These are phyloP conservation scores for Dryadula phaetusa DNA, from an alignment of 2,888 invertebrate genomes.

Conservation along the genomic window DNA sequence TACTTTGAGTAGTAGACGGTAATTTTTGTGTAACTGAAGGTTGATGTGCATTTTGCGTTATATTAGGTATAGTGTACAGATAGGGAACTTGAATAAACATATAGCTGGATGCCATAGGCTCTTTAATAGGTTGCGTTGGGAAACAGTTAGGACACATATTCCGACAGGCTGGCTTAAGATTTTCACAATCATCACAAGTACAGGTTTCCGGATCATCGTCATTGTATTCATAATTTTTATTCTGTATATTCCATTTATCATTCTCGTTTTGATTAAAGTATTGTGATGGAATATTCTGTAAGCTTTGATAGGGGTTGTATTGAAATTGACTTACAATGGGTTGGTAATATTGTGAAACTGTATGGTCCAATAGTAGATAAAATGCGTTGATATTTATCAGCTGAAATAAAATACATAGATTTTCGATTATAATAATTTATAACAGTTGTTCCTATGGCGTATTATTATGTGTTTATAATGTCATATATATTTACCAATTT, in stretches of 20 bases:
- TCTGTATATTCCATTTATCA: conserved; percentile 28
- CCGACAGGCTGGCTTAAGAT: conserved; percentile 44
- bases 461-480: no score
- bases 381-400: conserved; percentile 34
- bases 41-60: conserved; percentile 25
- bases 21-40: conserved; percentile 31
- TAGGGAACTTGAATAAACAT: conserved; percentile 43
- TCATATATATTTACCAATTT: conserved; percentile 20
- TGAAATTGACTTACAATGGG: conserved; percentile 25
- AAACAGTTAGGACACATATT: conserved; percentile 43
- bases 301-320: conserved; percentile 34
- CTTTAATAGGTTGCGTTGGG: conserved; percentile 18
- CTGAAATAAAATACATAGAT: conserved; percentile 40
- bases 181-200: conserved; percentile 43
- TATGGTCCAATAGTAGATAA: conserved; percentile 29
- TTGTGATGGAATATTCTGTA: conserved; percentile 19
- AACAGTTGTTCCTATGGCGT: no score
- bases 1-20: conserved; percentile 26
- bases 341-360: conserved; percentile 34
- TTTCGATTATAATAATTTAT: not conserved
- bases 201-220: conserved; percentile 52
- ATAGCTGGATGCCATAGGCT: conserved; percentile 28
- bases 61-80: conserved; percentile 25
- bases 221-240: conserved; percentile 43
- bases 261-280: conserved; percentile 31